phyloP scores from a whole-genome alignment of 2,888 invertebrate genomes.

The Carpatolechia fugitivella region DNA sequence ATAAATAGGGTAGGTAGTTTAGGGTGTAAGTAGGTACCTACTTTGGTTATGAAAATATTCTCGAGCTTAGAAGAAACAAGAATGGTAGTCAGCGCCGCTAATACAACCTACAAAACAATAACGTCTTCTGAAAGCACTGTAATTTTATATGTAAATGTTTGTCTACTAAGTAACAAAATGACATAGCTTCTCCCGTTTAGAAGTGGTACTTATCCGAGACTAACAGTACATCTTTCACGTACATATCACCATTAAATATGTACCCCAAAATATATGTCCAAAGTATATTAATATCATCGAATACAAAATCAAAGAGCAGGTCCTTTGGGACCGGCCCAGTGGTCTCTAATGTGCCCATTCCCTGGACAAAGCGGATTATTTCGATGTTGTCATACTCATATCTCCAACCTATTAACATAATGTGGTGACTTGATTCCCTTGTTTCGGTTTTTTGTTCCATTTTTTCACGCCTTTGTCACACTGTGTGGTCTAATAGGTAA shows the following conservation, averaged over 20 bases:
- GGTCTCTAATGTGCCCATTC: slow-evolving; percentile 61
- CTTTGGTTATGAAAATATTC: too few relatives aligned
- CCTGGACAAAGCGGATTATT: slow-evolving; percentile 74
- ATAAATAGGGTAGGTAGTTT: too few relatives aligned
- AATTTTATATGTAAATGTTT: too few relatives aligned
- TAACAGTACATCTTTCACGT: neutral
- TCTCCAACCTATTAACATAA: slow-evolving; percentile 69
- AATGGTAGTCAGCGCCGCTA: too few relatives aligned
- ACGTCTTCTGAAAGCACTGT: too few relatives aligned
- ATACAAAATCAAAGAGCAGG: slow-evolving; percentile 67
- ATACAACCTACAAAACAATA: too few relatives aligned
- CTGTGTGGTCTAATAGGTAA: slow-evolving; percentile 56
- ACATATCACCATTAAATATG: slow-evolving; percentile 45
- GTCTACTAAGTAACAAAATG: too few relatives aligned
- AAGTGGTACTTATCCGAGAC: too few relatives aligned
- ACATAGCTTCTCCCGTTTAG: too few relatives aligned
- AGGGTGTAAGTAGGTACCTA: too few relatives aligned
- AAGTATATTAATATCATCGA: slow-evolving; percentile 69
- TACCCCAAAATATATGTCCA: slow-evolving; percentile 38
- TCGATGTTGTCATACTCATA: slow-evolving; percentile 74
- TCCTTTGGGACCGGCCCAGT: slow-evolving; percentile 54
- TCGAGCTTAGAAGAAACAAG: too few relatives aligned
- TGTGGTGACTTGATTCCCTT: slow-evolving; percentile 64
- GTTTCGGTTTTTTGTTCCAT: slow-evolving; percentile 46
- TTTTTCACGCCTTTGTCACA: slow-evolving; percentile 47